Base-by-base conservation (phyloP, 2,888 invertebrate species). In the Hydrotaea cyrtoneurina region DNA sequence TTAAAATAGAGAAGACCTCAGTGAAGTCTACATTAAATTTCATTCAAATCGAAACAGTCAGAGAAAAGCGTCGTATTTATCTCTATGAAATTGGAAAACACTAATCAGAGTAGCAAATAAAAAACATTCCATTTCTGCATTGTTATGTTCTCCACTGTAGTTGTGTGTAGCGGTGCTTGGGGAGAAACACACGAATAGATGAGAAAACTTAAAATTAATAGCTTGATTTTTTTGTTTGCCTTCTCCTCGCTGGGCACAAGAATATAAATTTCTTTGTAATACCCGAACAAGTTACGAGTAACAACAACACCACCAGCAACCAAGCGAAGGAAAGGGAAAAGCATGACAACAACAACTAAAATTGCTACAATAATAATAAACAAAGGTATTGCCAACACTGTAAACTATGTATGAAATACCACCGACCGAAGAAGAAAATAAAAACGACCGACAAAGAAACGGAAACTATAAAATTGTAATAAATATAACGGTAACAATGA, bases 341-440 rank as follows among this genome's bases (percentile, higher is more conserved):
- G 17, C 26, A 26, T 4, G 26, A 7, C 31, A 31, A 7, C 31
- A 26, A 59, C 11, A 62, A 62, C 15, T 4, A 64, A 0, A 59
- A 26, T 26, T 62, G 15, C 69, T 69, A 21, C 13, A 66, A 43
- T 43, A 43, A 43, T 21, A 66, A 66, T 46, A 69, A 69, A 69
- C 69, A 69, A 69, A 69, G 69, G 69, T 69, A 69, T 69, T 69
- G 69, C 46, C 69, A 69, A 69, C 69, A 69, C 46, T 69, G 64
- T 66, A 66, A 66, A 66, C 39, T 39, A 36, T 66, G 19, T 11
- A 43, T 10, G 39, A 15, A 62, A 31, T 1, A n/a, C 50, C 50
- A 39, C 39, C 7, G 11, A 50, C 15, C 13, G 50, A 39, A 17
- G n/a, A 62, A 31, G 31, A 31, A 36, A n/a, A 31, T 10, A 66